Evolutionary conservation across 2,888 invertebrate species (phyloP), one percentile per base, ranked within the genome.

Genomic region (Drosophila maculinotata): DNA sequence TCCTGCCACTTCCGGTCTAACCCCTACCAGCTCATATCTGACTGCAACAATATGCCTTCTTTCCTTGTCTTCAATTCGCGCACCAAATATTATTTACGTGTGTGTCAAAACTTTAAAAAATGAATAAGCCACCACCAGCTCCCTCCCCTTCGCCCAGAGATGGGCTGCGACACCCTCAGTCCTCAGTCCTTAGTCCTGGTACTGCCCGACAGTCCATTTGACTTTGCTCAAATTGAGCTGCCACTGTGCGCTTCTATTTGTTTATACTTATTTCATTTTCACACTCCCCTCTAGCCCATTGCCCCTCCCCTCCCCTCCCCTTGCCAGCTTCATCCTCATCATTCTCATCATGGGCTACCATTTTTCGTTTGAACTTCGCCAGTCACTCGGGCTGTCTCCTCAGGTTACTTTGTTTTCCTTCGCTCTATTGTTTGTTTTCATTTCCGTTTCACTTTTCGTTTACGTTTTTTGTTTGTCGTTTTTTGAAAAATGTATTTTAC

Each of bases 191-290:
- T 15, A 42, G 58, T 44, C 36, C 10, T 9, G 26, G 42, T 5
- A 15, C 49, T 39, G 53, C 51, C 44, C 35, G 36, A 15, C 0
- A 12, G 12, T 12, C 44, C 77, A 67, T 81, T 83, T 84, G 76
- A 76, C 76, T 83, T 70, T 28, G 31, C 38, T 52, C 58, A 69
- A 69, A 75, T 73, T 75, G 72, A 69, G 69, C 71, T 76, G 71
- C 67, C 68, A 67, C 63, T 71, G 73, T 54, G 57, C 48, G 67
- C 60, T 64, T 71, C 70, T 84, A 74, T 84, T 84, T 84, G 84
- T 69, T 84, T 86, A 86, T 81, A 84, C 81, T 84, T 81, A 86
- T 81, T 84, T 81, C 60, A 77, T 81, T 86, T 84, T 84, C 79
- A 86, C 84, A 84, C 84, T 68, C 69, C 68, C 69, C 62, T 63